These are phyloP conservation scores for Diplodus puntazzo DNA, from an alignment of 2,797 vertebrate genomes.

Conservation along the genomic window DNA sequence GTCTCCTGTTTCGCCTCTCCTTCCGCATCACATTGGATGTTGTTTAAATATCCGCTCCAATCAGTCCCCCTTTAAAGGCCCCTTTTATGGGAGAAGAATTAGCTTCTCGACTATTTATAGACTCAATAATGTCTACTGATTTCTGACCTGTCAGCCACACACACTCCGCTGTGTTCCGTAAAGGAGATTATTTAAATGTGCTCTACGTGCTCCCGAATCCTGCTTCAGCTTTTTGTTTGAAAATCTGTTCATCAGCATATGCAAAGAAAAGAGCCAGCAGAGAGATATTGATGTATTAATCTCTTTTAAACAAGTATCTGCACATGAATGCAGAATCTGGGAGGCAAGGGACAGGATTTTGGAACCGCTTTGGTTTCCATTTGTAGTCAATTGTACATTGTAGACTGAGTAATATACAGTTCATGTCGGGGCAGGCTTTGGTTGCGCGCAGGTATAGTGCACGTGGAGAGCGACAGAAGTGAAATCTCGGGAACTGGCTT, in stretches of 20 bases:
- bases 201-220: background rate
- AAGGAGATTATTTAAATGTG: constrained; percentile 6
- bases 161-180: constrained; percentile 3
- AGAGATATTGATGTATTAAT: background rate
- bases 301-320: no score
- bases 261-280: background rate
- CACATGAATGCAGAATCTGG: no score
- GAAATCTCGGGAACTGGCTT: no score
- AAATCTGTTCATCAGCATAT: background rate
- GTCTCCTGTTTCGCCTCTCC: constrained; percentile 22
- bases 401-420: no score
- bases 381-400: no score
- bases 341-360: no score
- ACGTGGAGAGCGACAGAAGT: no score
- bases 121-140: constrained; percentile 45
- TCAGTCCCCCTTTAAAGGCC: constrained; percentile 42
- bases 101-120: constrained; percentile 68
- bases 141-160: constrained; percentile 37
- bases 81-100: constrained; percentile 73
- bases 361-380: no score
- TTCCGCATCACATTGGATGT: constrained; percentile 17
- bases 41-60: constrained; percentile 47
- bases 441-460: no score
- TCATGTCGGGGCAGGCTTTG: no score
- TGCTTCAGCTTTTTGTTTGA: constrained; percentile 1